These are phyloP conservation scores for Sminthopsis crassicaudata DNA, from an alignment of 2,113 vertebrate species.

Conservation along the genomic window DNA sequence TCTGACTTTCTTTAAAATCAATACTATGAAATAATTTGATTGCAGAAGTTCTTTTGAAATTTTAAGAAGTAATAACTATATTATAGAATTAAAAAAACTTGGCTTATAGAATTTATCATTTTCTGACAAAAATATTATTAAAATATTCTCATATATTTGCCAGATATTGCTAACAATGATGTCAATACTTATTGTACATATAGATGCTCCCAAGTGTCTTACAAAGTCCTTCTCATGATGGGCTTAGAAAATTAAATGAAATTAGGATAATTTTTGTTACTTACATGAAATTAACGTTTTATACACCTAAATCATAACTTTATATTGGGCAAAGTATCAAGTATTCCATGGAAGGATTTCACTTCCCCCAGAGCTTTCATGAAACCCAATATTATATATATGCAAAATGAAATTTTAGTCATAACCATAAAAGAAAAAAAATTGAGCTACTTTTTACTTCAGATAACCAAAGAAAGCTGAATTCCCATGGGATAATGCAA, in stretches of 20 bases:
- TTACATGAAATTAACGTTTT: background rate
- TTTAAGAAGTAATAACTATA: background rate
- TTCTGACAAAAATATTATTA: background rate
- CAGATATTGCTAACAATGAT: background rate
- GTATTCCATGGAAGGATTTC: background rate
- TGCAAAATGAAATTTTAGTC: background rate
- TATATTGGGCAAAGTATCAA: background rate
- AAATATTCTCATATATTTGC: background rate
- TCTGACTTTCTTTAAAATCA: background rate
- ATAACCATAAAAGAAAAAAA: constrained; percentile 6
- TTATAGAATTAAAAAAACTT: background rate
- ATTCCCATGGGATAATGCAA: background rate
- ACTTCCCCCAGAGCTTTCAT: background rate
- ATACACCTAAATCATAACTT: background rate
- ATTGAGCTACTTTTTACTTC: background rate
- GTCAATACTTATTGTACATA: background rate
- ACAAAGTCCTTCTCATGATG: background rate
- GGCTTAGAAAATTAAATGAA: background rate
- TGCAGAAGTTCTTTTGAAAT: background rate
- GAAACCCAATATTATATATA: background rate
- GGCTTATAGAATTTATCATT: background rate
- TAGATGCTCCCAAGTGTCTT: background rate
- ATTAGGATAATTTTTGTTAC: background rate
- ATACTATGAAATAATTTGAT: background rate
- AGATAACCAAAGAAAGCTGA: constrained; percentile 23